phyloP scores from a whole-genome alignment of 2,888 invertebrate genomes.

The Cremastinae sp. region DNA sequence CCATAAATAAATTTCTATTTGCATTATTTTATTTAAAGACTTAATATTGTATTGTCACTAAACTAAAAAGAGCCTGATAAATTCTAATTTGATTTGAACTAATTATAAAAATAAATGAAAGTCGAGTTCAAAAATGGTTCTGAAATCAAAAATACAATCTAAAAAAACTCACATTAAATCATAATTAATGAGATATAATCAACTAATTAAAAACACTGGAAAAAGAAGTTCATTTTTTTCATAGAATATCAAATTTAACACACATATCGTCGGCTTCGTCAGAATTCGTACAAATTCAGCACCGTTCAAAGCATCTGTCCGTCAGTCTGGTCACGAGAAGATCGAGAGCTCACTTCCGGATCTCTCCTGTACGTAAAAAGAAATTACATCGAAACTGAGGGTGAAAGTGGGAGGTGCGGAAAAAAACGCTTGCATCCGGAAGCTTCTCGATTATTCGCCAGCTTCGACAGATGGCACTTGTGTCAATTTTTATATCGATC shows the following conservation, averaged over 20 bases:
- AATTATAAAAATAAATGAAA: too few relatives aligned
- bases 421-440: constrained; percentile 50
- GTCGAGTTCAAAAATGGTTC: too few relatives aligned
- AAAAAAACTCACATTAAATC: too few relatives aligned
- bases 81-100: too few relatives aligned
- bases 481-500: constrained; percentile 34
- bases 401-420: constrained; percentile 15
- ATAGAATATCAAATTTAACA: background rate
- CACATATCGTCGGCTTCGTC: background rate
- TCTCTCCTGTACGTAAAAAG: constrained; percentile 8
- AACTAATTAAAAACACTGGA: too few relatives aligned
- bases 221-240: too few relatives aligned
- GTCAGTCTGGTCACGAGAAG: constrained; percentile 33
- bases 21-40: too few relatives aligned
- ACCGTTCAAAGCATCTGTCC: constrained; percentile 45
- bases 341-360: constrained; percentile 53
- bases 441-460: constrained; percentile 38
- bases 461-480: constrained; percentile 48
- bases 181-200: too few relatives aligned
- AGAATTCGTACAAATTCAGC: constrained; percentile 24
- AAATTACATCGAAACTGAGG: constrained; percentile 23
- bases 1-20: too few relatives aligned
- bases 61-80: too few relatives aligned
- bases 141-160: too few relatives aligned
- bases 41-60: too few relatives aligned